Conservation (phyloP, 2,113 vertebrate genomes). For the Protomyctophum bolini region DNA sequence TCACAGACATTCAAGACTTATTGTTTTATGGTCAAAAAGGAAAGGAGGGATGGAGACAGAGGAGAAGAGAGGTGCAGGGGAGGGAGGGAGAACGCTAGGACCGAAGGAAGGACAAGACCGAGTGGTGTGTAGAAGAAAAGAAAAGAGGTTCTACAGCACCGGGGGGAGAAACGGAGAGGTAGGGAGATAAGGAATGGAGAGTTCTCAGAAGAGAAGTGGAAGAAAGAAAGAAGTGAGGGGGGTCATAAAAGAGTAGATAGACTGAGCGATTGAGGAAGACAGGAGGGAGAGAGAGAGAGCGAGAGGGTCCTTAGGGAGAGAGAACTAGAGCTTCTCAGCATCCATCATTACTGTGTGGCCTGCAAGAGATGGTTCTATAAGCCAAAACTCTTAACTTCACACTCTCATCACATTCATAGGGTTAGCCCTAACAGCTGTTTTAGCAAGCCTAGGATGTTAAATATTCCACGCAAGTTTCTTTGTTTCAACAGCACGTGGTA, state of each 20-base stretch:
- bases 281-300: constrained; percentile 28
- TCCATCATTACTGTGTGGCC: constrained; percentile 57
- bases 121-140: constrained; percentile 32
- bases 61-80: constrained; percentile 32
- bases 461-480: constrained; percentile 22
- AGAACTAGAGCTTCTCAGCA: constrained; percentile 29
- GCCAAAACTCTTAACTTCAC: constrained; percentile 52
- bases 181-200: neutral
- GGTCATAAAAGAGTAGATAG: neutral
- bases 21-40: constrained; percentile 74
- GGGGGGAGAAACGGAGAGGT: constrained; percentile 35
- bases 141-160: constrained; percentile 42
- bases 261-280: neutral
- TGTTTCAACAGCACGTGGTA: constrained; percentile 67
- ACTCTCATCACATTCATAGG: constrained; percentile 51
- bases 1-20: constrained; percentile 81
- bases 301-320: constrained; percentile 55
- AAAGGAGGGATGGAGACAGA: constrained; percentile 46
- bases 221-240: constrained; percentile 7
- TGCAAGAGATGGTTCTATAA: constrained; percentile 51
- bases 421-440: constrained; percentile 42
- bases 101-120: constrained; percentile 15
- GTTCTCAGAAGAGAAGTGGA: neutral
- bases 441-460: constrained; percentile 18
- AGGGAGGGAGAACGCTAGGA: constrained; percentile 53